Base-by-base conservation (phyloP, 2,797 vertebrate genomes). In the Enteromius trimaculatus region DNA sequence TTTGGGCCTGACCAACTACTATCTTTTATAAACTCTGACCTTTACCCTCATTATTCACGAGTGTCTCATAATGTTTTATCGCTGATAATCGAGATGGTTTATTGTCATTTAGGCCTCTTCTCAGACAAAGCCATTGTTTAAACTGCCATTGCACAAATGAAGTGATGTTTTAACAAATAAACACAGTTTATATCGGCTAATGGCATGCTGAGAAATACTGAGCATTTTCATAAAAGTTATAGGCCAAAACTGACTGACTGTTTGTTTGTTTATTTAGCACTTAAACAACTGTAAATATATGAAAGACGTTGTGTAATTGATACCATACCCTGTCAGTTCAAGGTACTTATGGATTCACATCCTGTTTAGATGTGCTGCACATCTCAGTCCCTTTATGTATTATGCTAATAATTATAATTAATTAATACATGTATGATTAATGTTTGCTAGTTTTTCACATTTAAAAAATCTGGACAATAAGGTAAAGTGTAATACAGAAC, bases 131-230 rank as follows among this genome's bases (percentile, higher is more conserved):
- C 85, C 85, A 88, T 82, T 88, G 83, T 88, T 85, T 47, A 86
- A 88, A 88, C 87, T 88, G 87, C 79, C 79, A 34, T 85, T 88
- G 85, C 87, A 86, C 87, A 86, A 85, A 82, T 88, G n/a, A 86
- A 86, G 26, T 84, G 42, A 87, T 87, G 71, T 88, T 87, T 85
- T 84, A 85, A 88, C 77, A 60, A 88, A 88, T 87, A 87, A 88
- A 88, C 81, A 66, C 64, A 81, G 76, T 82, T 87, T 87, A 82
- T 66, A 70, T 84, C 64, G 83, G 70, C 49, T 81, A 64, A 77
- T 82, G 62, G 68, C 86, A 88, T 86, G 78, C 21, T 83, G 26
- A 26, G 34, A 77, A 77, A 19, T 17, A 76, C 2, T 47, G 26
- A 37, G 53, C 26, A 3, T 19, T 75, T 65, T 65, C 16, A 17